Evolutionary conservation across 53 echinoderm and acorn worm species (phyloP).

Genomic region (Antedon mediterranea): DNA sequence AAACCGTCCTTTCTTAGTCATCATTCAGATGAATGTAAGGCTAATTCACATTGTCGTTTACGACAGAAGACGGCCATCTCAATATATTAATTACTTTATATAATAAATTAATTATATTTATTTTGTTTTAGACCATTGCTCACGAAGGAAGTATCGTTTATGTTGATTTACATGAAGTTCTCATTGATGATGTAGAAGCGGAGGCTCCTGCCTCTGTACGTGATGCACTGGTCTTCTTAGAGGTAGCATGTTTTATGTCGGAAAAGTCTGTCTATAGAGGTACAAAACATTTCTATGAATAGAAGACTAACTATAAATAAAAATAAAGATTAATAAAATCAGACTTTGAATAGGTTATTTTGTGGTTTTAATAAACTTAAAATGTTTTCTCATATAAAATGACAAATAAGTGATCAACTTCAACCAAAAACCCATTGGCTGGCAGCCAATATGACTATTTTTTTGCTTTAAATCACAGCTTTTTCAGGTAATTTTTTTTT

Average conservation of each 20-base stretch:
- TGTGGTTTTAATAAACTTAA: too few species aligned
- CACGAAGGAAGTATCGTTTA: constrained; percentile 50
- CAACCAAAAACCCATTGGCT: too few species aligned
- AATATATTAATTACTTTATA: neutral
- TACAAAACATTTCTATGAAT: neutral
- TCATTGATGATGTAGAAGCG: constrained; percentile 28
- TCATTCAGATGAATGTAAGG: too few species aligned
- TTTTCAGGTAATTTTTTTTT: too few species aligned
- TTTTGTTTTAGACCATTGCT: constrained; percentile 28
- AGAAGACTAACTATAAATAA: neutral
- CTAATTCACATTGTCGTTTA: too few species aligned
- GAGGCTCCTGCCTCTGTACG: constrained; percentile 82
- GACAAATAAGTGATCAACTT: too few species aligned
- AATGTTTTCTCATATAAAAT: too few species aligned
- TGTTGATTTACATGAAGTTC: constrained; percentile 77
- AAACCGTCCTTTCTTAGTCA: too few species aligned
- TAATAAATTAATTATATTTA: neutral
- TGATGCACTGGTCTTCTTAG: constrained; percentile 93
- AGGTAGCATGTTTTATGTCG: constrained; percentile 63
- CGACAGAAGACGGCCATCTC: neutral
- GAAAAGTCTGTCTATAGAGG: constrained; percentile 7
- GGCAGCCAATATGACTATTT: too few species aligned
- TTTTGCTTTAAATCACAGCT: too few species aligned
- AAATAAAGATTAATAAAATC: too few species aligned
- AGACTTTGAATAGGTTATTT: too few species aligned